Base-by-base conservation (phyloP, 2,797 vertebrate species). In the Cossypha niveicapilla region DNA sequence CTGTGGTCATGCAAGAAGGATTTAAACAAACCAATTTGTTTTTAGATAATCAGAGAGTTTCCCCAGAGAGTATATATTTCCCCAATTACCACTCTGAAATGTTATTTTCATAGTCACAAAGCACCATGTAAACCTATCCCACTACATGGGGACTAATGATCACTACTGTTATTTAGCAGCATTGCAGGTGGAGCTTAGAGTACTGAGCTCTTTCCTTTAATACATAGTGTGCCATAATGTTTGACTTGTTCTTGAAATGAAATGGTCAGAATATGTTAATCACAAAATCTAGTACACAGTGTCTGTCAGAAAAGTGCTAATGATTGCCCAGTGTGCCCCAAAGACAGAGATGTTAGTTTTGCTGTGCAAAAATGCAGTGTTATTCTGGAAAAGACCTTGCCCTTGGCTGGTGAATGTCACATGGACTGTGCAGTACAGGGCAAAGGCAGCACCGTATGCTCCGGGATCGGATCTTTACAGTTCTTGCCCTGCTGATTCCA, bases 341-440 rank as follows among this genome's bases (percentile, higher is more conserved):
- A 85, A 93, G 85, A 84, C 84, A 93, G 61, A 68, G 45, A 83
- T 51, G 72, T 61, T 67, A 34, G 61, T 63, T 93, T 71, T 77
- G 72, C 81, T 67, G 24, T 30, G 50, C 44, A 77, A 77, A 88
- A 92, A 83, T 61, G 23, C 0, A 0, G 50, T 54, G 18, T 79
- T 85, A 45, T 68, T 95, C 50, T 62, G 68, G 77, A 74, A 57
- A 42, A 93, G 81, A 91, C 93, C 92, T 95, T 93, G 92, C 94
- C 90, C 61, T 65, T 50, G 84, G 93, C 95, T 85, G 92, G 9
- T 58, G 61, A 71, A 32, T 28, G 75, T 87, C 92, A 91, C 53
- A 41, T 65, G 75, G 61, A 53, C 62, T 48, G 70, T 27, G 80
- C 71, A 60, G 80, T 10, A 16, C 57, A 32, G 65, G 61, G 53